Conservation (phyloP, 2,113 vertebrate genomes). For the Bolborhynchus lineola region DNA sequence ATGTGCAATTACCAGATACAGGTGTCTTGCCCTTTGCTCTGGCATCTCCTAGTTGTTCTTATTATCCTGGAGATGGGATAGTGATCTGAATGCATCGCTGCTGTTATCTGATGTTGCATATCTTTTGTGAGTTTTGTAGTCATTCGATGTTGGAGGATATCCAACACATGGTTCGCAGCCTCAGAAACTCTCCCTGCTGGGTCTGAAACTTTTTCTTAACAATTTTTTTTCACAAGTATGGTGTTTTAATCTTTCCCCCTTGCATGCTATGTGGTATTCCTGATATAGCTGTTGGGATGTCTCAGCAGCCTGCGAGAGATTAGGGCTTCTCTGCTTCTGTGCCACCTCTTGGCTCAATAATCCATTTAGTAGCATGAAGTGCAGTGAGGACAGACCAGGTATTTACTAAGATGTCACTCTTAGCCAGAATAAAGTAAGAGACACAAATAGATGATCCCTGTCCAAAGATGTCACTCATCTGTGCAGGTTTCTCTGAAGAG, state of each 20-base stretch:
- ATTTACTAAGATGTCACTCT: background rate
- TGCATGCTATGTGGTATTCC: background rate
- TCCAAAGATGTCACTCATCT: background rate
- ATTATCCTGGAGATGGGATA: background rate
- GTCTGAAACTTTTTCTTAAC: background rate
- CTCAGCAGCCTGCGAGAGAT: background rate
- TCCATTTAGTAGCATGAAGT: background rate
- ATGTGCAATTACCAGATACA: background rate
- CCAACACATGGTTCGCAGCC: background rate
- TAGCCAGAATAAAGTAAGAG: background rate
- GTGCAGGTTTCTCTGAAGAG: background rate
- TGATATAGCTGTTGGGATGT: background rate
- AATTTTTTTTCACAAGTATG: background rate
- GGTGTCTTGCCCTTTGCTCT: background rate
- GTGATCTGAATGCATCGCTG: background rate
- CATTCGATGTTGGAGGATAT: background rate
- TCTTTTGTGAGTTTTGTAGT: background rate
- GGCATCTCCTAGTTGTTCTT: background rate
- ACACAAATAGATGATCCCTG: background rate
- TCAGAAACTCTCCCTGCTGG: background rate
- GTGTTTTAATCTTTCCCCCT: background rate
- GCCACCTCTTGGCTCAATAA: background rate
- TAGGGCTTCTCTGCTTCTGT: background rate
- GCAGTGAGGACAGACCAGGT: background rate
- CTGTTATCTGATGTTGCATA: background rate